phyloP scores from a whole-genome alignment of 2,113 vertebrate genomes.

The Anoura caudifer region DNA sequence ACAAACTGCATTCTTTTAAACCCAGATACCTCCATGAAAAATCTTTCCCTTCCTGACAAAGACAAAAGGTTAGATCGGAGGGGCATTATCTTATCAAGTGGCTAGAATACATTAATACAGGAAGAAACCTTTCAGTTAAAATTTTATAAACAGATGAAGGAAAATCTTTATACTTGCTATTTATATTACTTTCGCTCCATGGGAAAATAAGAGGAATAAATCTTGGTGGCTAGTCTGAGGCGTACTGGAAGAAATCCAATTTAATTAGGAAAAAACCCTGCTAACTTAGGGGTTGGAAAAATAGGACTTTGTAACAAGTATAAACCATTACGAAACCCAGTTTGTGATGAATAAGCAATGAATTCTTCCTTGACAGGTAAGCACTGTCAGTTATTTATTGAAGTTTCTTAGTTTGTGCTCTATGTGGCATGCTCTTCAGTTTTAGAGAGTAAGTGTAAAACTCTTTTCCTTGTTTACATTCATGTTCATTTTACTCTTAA shows the following conservation, averaged over 20 bases:
- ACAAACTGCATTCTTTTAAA: constrained; percentile 58
- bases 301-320: constrained; percentile 52
- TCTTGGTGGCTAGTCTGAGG: constrained; percentile 43
- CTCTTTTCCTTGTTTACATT: constrained; percentile 18
- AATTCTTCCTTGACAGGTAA: constrained; percentile 58
- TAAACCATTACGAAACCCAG: constrained; percentile 59
- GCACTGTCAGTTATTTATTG: constrained; percentile 56
- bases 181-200: constrained; percentile 33
- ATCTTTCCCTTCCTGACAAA: constrained; percentile 67
- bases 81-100: constrained; percentile 71
- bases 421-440: background rate
- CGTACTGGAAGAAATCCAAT: constrained; percentile 58
- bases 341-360: constrained; percentile 73
- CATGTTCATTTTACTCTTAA: constrained; percentile 45
- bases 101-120: constrained; percentile 59
- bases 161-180: constrained; percentile 54
- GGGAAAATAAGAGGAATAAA: constrained; percentile 60
- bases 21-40: constrained; percentile 43
- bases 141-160: constrained; percentile 56
- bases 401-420: constrained; percentile 33
- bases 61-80: constrained; percentile 71
- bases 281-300: constrained; percentile 50
- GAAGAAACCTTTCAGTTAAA: constrained; percentile 48
- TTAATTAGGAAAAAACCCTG: constrained; percentile 65
- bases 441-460: constrained; percentile 24